Percentiles rank a stretch among this genome's conserved stretches.
Evolutionary conservation across 1,140 invertebrate genomes (phyloP).

Genomic region (Nomia melanderi): DNA sequence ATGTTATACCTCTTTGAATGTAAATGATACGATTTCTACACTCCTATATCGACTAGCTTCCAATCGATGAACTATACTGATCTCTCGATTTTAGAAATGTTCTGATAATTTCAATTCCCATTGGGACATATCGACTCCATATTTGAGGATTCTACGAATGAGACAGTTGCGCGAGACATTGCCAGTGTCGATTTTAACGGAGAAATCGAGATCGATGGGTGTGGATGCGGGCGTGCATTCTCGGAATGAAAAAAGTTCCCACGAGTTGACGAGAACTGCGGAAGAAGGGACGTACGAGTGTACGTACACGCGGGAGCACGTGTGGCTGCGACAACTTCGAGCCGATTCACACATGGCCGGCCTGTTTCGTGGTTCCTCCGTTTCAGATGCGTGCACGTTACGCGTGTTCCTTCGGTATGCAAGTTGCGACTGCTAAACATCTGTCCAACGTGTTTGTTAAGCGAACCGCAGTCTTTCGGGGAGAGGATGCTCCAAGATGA

Average conservation of each 20-base stretch:
- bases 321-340: conserved; percentile 44
- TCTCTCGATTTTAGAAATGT: no score
- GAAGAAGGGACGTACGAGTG: no score
- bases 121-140: no score
- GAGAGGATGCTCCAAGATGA: conserved; percentile 8
- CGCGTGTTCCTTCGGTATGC: conserved; percentile 31
- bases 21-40: no score
- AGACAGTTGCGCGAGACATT: no score
- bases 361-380: conserved; percentile 38
- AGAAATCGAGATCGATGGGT: conserved; percentile 25
- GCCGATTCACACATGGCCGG: conserved; percentile 58
- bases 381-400: conserved; percentile 29
- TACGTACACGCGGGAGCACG: conserved; percentile 35
- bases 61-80: no score
- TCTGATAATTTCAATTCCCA: no score
- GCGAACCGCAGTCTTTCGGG: background rate
- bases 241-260: conserved; percentile 54
- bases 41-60: no score
- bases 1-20: no score
- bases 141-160: no score
- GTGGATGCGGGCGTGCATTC: conserved; percentile 54
- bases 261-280: conserved; percentile 43
- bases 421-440: conserved; percentile 41
- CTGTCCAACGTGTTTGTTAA: conserved; percentile 45
- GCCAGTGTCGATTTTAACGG: conserved; percentile 15